A percentile compares a stretch with the other conserved stretches of the same genome.
Conservation (phyloP, 2,888 invertebrate genomes). For the Xanthorhoe designata region DNA sequence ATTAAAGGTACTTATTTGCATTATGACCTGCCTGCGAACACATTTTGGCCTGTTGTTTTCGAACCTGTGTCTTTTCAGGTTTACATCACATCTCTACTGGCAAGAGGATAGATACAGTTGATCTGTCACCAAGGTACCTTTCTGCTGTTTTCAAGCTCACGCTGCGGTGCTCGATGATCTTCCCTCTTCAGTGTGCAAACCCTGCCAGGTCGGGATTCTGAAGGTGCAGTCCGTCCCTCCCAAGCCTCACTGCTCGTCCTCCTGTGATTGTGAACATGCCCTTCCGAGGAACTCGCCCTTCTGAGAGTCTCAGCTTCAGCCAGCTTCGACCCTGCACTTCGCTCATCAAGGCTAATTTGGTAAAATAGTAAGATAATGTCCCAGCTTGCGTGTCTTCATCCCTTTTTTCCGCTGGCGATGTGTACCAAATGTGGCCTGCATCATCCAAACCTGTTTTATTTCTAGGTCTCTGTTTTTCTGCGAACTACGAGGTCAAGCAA, state of each 20-base stretch:
- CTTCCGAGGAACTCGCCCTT: not conserved
- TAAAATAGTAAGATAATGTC: constrained; percentile 7
- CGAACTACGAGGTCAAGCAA: not conserved
- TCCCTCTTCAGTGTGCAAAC: not conserved
- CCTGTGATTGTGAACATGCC: not conserved
- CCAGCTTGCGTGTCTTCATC: not conserved
- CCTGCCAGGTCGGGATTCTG: not conserved
- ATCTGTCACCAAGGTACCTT: not conserved
- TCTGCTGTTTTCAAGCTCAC: not conserved
- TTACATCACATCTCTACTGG: not conserved
- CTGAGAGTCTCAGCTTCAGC: not conserved
- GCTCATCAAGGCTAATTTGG: not conserved
- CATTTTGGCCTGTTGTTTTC: not conserved
- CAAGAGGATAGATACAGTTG: not conserved
- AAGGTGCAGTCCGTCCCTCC: not conserved
- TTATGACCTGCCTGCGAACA: not conserved
- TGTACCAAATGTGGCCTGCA: not conserved
- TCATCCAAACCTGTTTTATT: constrained; percentile 2
- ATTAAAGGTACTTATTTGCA: not conserved
- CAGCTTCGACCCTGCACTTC: not conserved
- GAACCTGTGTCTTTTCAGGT: not conserved
- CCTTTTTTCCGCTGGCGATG: not conserved
- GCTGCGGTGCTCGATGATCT: not conserved
- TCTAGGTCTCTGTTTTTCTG: not conserved
- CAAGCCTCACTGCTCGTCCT: not conserved